These are phyloP conservation scores for Mola mola DNA, from an alignment of 2,113 vertebrate species.

Conservation along the genomic window DNA sequence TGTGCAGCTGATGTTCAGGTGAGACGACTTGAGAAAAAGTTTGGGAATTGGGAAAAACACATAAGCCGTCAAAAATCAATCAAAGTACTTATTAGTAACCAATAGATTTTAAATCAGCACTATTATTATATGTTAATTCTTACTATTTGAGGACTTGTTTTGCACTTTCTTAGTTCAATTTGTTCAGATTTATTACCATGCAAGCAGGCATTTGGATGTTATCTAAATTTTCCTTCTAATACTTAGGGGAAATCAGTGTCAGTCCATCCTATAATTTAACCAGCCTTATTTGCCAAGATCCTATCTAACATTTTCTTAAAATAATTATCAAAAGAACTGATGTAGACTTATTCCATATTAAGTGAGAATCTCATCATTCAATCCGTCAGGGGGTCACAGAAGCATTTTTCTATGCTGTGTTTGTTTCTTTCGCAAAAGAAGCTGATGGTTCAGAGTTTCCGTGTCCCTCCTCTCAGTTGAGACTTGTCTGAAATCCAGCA, in stretches of 20 bases:
- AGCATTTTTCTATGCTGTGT: neutral
- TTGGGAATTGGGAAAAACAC: neutral
- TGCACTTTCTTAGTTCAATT: too few relatives aligned
- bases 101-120: neutral
- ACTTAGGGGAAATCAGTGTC: too few relatives aligned
- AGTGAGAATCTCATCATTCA: neutral
- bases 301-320: neutral
- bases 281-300: neutral
- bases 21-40: slow-evolving; percentile 30
- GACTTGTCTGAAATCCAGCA: slow-evolving; percentile 5
- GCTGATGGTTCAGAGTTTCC: neutral
- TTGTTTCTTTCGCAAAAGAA: slow-evolving; percentile 39
- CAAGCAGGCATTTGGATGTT: neutral
- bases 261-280: neutral
- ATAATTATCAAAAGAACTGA: too few relatives aligned
- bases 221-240: neutral
- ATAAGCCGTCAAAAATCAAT: neutral
- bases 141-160: too few relatives aligned
- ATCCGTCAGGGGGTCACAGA: neutral
- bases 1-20: slow-evolving; percentile 55
- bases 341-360: too few relatives aligned
- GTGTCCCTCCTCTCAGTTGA: neutral
- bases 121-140: neutral
- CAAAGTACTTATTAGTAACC: neutral
- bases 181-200: neutral